Evolutionary conservation across 2,113 vertebrate genomes (phyloP).

Genomic region (Paraplagusia blochii): DNA sequence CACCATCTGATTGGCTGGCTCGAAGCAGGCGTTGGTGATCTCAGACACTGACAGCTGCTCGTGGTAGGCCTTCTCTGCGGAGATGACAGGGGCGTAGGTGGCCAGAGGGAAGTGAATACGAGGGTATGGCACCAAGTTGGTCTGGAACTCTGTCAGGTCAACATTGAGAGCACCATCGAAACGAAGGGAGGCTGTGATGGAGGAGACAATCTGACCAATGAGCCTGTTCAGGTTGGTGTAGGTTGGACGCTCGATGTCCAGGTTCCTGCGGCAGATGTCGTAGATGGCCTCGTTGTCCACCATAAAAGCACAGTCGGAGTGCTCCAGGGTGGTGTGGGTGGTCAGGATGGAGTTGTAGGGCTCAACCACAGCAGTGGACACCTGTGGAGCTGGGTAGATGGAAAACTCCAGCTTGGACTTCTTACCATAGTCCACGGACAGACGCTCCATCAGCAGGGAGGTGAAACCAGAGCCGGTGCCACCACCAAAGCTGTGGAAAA

Average conservation of each 20-base stretch:
- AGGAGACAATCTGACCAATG: neutral
- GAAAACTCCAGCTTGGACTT: conserved; percentile 85
- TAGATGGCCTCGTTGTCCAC: neutral
- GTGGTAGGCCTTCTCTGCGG: neutral
- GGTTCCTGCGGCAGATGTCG: neutral
- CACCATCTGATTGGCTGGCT: neutral
- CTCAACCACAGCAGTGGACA: neutral
- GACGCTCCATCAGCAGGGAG: conserved; percentile 88
- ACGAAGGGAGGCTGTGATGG: neutral
- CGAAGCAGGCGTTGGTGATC: neutral
- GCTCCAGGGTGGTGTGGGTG: neutral
- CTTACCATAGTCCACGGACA: conserved; percentile 89
- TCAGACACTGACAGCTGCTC: neutral
- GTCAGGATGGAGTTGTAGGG: neutral
- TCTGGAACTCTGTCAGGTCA: neutral
- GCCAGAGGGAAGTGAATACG: neutral
- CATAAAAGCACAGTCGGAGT: neutral
- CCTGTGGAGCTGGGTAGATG: neutral
- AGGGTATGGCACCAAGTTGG: neutral
- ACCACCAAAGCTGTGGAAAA: conserved; percentile 31
- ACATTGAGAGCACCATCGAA: neutral
- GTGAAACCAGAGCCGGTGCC: conserved; percentile 67
- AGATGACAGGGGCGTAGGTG: neutral
- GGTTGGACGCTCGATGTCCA: neutral
- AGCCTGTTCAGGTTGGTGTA: neutral